A percentile compares a stretch with the other conserved stretches of the same genome.
Conservation (phyloP, 2,797 vertebrate species). For the Chelon auratus region DNA sequence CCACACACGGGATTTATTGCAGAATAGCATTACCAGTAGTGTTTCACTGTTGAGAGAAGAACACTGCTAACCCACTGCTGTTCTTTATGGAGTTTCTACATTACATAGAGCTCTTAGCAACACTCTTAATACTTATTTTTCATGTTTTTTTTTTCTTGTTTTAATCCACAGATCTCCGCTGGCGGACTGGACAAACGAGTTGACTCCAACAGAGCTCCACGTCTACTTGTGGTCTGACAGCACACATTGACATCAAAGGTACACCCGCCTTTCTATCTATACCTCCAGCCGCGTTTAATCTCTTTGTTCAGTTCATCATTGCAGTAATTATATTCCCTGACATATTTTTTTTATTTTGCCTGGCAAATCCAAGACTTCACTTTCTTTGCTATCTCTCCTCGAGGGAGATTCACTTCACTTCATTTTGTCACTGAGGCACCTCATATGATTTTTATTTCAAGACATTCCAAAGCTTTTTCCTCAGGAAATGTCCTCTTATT, state of each 20-base stretch:
- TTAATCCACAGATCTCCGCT: slow-evolving; percentile 64
- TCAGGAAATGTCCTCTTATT: slow-evolving; percentile 56
- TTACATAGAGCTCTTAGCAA: slow-evolving; percentile 31
- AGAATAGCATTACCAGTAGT: neutral
- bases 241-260: slow-evolving; percentile 79
- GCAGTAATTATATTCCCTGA: slow-evolving; percentile 70
- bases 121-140: slow-evolving; percentile 42
- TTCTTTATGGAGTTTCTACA: neutral
- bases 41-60: neutral
- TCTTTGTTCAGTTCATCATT: slow-evolving; percentile 70
- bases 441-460: slow-evolving; percentile 57
- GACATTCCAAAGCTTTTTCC: slow-evolving; percentile 48
- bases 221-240: slow-evolving; percentile 72
- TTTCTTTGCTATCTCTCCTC: slow-evolving; percentile 57
- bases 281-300: slow-evolving; percentile 72
- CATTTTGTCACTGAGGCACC: slow-evolving; percentile 46
- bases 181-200: slow-evolving; percentile 66
- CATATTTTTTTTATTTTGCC: slow-evolving; percentile 37
- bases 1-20: neutral
- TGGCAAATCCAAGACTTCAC: slow-evolving; percentile 54
- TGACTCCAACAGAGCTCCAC: slow-evolving; percentile 58
- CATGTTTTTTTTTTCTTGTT: slow-evolving; percentile 28
- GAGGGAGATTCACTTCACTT: slow-evolving; percentile 42
- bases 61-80: neutral
- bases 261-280: slow-evolving; percentile 49